Evolutionary conservation across 2,888 invertebrate species (phyloP).

Genomic region (Boloria selene): DNA sequence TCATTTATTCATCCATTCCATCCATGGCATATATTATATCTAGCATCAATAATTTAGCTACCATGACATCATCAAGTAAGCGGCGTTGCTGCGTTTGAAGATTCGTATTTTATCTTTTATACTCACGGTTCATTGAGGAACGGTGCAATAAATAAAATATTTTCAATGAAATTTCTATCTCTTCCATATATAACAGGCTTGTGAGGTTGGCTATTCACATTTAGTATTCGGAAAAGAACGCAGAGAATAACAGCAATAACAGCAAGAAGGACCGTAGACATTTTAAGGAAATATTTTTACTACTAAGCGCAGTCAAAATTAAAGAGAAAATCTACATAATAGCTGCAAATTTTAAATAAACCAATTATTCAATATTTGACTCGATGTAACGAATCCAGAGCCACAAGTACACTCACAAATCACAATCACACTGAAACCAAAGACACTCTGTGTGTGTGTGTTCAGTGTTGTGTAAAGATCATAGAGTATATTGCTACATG

Average conservation of each 20-base stretch:
- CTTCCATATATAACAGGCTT: slow-evolving; percentile 90
- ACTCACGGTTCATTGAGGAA: slow-evolving; percentile 93
- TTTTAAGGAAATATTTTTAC: slow-evolving; percentile 56
- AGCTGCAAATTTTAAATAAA: slow-evolving; percentile 52
- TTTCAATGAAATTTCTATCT: slow-evolving; percentile 89
- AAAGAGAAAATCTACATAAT: slow-evolving; percentile 62
- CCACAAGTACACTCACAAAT: slow-evolving; percentile 42
- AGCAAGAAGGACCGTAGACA: slow-evolving; percentile 92
- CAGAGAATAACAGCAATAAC: slow-evolving; percentile 91
- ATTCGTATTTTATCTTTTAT: slow-evolving; percentile 26
- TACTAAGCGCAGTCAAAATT: slow-evolving; percentile 38
- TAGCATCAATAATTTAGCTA: background rate
- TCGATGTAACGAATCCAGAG: slow-evolving; percentile 47
- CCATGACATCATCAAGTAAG: slow-evolving; percentile 63
- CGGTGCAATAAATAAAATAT: slow-evolving; percentile 90
- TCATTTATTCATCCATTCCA: background rate
- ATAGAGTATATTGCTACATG: too few relatives aligned
- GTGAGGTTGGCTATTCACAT: slow-evolving; percentile 91
- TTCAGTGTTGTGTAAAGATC: too few relatives aligned
- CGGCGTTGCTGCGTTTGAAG: background rate
- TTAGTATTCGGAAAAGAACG: slow-evolving; percentile 91
- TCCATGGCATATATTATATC: slow-evolving; percentile 3
- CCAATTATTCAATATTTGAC: slow-evolving; percentile 42
- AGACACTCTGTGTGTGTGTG: slow-evolving; percentile 5
- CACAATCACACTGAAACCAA: slow-evolving; percentile 24